Percentiles rank a stretch among this genome's conserved stretches.
Conservation (phyloP, 2,888 invertebrate species). For the Molorchus minor region DNA sequence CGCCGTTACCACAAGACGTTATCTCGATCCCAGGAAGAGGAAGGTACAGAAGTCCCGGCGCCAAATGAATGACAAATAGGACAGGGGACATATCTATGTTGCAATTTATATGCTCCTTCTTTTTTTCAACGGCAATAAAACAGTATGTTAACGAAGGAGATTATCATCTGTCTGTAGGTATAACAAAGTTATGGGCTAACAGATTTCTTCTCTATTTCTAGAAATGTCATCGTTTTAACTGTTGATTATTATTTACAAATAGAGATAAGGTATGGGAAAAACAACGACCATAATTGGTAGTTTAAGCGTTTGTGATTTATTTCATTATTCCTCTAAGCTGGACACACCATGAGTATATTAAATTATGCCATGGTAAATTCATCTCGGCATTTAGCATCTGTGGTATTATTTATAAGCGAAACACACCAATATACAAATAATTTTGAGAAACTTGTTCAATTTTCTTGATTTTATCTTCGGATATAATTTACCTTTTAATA, state of each 20-base stretch:
- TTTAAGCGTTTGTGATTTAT: conserved; percentile 19
- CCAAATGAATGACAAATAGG: conserved; percentile 49
- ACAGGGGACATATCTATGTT: conserved; percentile 48
- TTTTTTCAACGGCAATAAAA: conserved; percentile 54
- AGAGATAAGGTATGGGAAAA: conserved; percentile 31
- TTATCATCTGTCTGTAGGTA: conserved; percentile 44
- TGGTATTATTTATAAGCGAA: too few species aligned
- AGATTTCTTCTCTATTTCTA: conserved; percentile 37
- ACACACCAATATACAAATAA: too few species aligned
- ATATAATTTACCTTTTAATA: too few species aligned
- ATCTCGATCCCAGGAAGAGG: conserved; percentile 22
- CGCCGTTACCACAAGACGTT: not conserved
- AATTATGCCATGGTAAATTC: too few species aligned
- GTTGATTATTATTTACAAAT: conserved; percentile 42
- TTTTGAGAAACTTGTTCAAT: too few species aligned
- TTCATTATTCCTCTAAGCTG: not conserved
- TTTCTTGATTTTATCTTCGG: too few species aligned
- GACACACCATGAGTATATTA: too few species aligned
- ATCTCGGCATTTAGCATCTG: too few species aligned
- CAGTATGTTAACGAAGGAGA: conserved; percentile 51
- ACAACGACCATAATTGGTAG: conserved; percentile 14
- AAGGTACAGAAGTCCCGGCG: conserved; percentile 39
- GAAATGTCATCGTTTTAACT: conserved; percentile 47
- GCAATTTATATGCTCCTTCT: conserved; percentile 50
- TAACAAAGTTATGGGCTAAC: conserved; percentile 36